A percentile compares a stretch with the other conserved stretches of the same genome.
Conservation (phyloP, 1,140 invertebrate genomes). For the Nephotettix cincticeps region DNA sequence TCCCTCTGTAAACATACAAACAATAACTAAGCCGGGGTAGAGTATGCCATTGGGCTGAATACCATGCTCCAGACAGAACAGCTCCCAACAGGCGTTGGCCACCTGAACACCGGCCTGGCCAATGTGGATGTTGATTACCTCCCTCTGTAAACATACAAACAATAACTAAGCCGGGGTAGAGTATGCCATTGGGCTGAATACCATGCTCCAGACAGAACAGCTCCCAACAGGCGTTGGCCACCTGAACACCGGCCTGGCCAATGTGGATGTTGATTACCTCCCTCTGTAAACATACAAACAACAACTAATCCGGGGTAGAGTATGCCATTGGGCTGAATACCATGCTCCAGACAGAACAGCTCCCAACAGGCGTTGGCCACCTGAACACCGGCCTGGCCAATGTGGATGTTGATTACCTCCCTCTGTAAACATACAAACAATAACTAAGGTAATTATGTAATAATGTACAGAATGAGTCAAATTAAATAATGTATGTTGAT, state of each 20-base stretch:
- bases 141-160: conserved; percentile 58
- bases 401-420: conserved; percentile 85
- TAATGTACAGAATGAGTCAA: too few relatives aligned
- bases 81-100: conserved; percentile 82
- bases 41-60: conserved; percentile 11
- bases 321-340: conserved; percentile 41
- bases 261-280: conserved; percentile 87
- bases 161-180: conserved; percentile 23
- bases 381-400: conserved; percentile 88
- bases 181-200: background rate
- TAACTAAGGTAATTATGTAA: too few relatives aligned
- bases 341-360: conserved; percentile 87
- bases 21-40: too few relatives aligned
- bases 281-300: too few relatives aligned
- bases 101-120: conserved; percentile 90
- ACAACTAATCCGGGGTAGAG: conserved; percentile 17
- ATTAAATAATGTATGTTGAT: too few relatives aligned
- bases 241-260: conserved; percentile 88
- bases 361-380: conserved; percentile 87
- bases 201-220: conserved; percentile 89
- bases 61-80: conserved; percentile 88
- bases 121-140: conserved; percentile 85
- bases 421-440: too few relatives aligned
- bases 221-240: conserved; percentile 85
- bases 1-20: conserved; percentile 62